Percentiles rank a stretch among this genome's conserved stretches.
Evolutionary conservation across 2,113 vertebrate genomes (phyloP).

Genomic region (Xiphorhynchus elegans): DNA sequence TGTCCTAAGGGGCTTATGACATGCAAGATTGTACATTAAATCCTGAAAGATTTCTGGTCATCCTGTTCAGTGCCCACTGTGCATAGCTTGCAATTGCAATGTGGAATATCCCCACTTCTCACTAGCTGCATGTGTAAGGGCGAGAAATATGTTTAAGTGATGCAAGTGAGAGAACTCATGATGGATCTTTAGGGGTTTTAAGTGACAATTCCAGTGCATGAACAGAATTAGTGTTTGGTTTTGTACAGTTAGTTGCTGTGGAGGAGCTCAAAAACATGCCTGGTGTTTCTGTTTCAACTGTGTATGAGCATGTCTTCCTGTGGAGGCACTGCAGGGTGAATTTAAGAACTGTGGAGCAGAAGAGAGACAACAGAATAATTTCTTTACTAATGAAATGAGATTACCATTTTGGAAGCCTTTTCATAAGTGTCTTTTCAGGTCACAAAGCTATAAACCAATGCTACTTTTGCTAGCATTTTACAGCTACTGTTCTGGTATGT

Average conservation of each 20-base stretch:
- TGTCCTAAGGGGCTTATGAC: conserved; percentile 15
- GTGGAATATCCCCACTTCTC: neutral
- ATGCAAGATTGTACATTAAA: conserved; percentile 13
- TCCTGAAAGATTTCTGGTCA: conserved; percentile 15
- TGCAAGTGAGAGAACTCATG: neutral
- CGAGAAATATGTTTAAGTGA: neutral
- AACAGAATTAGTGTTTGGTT: neutral
- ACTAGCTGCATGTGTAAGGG: neutral
- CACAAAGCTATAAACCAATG: neutral
- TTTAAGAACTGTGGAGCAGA: neutral
- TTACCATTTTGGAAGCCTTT: neutral
- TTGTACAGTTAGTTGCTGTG: neutral
- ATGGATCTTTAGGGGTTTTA: neutral
- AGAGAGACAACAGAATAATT: neutral
- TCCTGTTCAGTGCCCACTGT: neutral
- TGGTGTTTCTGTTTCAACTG: neutral
- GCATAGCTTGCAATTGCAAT: neutral
- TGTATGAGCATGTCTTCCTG: neutral
- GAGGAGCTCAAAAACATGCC: neutral
- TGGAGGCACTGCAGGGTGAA: neutral
- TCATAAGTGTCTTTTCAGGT: neutral
- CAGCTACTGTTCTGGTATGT: neutral
- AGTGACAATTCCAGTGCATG: neutral
- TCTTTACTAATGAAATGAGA: neutral
- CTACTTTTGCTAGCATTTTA: neutral